Evolutionary conservation across 2,797 vertebrate species (phyloP).

Genomic region (Lutjanus campechanus): DNA sequence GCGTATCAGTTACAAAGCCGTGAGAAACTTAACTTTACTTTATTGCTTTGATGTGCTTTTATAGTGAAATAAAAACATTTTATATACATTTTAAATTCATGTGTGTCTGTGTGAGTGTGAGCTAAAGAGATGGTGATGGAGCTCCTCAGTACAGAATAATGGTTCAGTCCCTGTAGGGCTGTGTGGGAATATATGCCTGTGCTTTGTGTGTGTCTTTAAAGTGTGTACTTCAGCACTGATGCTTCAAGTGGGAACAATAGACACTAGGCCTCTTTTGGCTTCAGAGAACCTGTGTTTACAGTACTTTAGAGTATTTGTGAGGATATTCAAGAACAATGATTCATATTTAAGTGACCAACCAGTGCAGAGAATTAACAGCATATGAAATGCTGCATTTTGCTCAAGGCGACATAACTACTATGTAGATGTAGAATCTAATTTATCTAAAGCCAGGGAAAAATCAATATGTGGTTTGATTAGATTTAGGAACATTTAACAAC

Average conservation of each 20-base stretch:
- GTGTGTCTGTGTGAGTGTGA: conserved; percentile 11
- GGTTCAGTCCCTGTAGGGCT: conserved; percentile 29
- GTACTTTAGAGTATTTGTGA: conserved; percentile 18
- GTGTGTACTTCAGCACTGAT: background rate
- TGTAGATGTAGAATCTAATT: conserved; percentile 43
- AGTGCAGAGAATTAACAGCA: conserved; percentile 1
- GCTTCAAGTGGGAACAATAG: conserved; percentile 5
- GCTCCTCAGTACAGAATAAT: conserved; percentile 35
- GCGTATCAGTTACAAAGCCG: too few species aligned
- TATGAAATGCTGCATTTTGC: conserved; percentile 7
- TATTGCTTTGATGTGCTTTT: too few species aligned
- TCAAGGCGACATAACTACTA: conserved; percentile 18
- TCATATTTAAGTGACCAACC: background rate
- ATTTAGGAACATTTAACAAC: conserved; percentile 45
- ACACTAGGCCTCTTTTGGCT: background rate
- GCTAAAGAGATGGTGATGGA: conserved; percentile 37
- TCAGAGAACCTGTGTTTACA: background rate
- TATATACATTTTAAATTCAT: background rate
- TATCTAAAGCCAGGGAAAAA: conserved; percentile 41
- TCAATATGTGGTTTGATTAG: conserved; percentile 55
- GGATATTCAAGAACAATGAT: conserved; percentile 5
- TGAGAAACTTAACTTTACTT: too few species aligned
- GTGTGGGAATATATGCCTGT: conserved; percentile 27
- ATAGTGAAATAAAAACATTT: too few species aligned
- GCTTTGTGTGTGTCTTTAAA: background rate